Base-by-base conservation (phyloP, 2,888 invertebrate genomes). In the Dasysyrphus albostriatus region DNA sequence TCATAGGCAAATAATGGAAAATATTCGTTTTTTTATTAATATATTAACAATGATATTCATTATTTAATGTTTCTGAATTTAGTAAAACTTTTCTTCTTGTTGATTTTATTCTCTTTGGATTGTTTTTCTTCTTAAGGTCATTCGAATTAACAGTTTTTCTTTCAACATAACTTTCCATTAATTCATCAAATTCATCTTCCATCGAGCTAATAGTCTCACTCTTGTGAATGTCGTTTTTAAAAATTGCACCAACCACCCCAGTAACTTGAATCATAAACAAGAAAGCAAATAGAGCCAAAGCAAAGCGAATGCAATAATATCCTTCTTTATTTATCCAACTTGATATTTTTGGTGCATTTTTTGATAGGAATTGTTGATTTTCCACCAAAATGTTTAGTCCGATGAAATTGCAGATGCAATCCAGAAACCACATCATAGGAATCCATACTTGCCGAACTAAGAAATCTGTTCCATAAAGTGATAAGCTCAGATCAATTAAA, bases 371-470 rank as follows among this genome's bases (percentile, higher is more conserved):
- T 24, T 88, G 84, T 12, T 79, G 81, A 84, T 89, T 89, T 14
- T 81, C 83, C 10, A 84, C 80, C n/a, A 89, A 29, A 14, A 90
- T 56, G 47, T 88, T 88, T 14, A 87, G 88, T 8, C 88, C 88
- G n/a, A 89, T 12, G 19, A 88, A 88, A n/a, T 88, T 69, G 34
- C 90, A 90, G 5, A 87, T 14, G 14, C 67, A 81, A 63, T 89
- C 84, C 34, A 90, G 76, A 7, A 89, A 24, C 39, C 88, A 88
- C 29, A 90, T 74, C 42, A 88, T 63, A 9, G 90, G 89, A 47
- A 91, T 87, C 91, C 91, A 91, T 19, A 90, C 42, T 49, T 90
- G 88, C 24, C 90, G 88, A 42, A 91, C 42, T 9, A 90, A 19
- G 8, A 90, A 70, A 78, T 91, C 90, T 5, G 88, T 88, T 44